Evolutionary conservation across 2,113 vertebrate species (phyloP), one percentile per base, ranked within the genome.

Genomic region (Philantomba maxwellii): DNA sequence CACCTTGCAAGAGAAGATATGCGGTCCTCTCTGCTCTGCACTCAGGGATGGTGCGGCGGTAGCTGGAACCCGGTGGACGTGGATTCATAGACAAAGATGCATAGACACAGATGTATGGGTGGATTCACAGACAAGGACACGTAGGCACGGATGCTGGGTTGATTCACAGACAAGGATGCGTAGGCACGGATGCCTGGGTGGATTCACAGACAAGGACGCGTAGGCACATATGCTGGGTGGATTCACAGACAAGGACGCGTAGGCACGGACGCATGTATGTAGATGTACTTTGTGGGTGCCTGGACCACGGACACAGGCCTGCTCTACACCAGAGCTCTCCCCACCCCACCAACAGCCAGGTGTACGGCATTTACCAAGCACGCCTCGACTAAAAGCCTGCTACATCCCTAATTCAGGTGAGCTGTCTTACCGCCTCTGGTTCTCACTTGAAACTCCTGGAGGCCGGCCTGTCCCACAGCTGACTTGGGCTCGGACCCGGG

Each of bases 1-100:
- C 0, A 0, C 15, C 57, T 58, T 5, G 2, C 13, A 21, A 16
- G 66, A 53, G 43, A 84, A 30, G 23, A 3, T 0, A 8, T 1
- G 16, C 0, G 2, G 5, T 7, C 36, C 25, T 49, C 39, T 51
- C 21, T 4, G 3, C n/a, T n/a, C 30, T 49, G 66, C 39, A 10
- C 28, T 17, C 17, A 5, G n/a, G 1, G 28, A 70, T 0, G 0
- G 19, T 0, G 2, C 1, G 1, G 2, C 5, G 0, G 33, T n/a
- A 23, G 15, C 30, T 2, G 57, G 49, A 84, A 25, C 13, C 12
- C 0, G 0, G 14, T 8, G 51, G 80, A 81, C 2, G 1, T n/a
- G 17, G 47, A 11, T 25, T 70, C 64, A 70, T 1, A 66, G 28
- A 33, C 62, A 64, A 14, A 2, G 26, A 10, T 2, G 7, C 26